A percentile compares a stretch with the other conserved stretches of the same genome.
Evolutionary conservation across 2,797 vertebrate species (phyloP).

Genomic region (Mastacembelus armatus): DNA sequence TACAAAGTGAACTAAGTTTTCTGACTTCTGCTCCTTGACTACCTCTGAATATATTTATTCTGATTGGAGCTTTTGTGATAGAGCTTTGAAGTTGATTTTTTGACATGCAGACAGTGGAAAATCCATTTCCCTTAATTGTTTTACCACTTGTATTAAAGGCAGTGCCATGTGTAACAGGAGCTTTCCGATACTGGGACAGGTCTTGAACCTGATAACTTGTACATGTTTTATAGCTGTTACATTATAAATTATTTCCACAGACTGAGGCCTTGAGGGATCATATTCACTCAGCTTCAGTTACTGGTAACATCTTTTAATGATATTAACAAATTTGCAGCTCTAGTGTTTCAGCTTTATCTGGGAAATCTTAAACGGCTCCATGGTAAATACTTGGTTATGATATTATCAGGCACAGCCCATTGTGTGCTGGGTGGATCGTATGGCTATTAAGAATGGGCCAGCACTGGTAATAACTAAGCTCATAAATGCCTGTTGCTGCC

Average conservation of each 20-base stretch:
- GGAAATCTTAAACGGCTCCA: constrained; percentile 98
- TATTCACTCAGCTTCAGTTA: constrained; percentile 94
- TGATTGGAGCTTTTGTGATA: constrained; percentile 66
- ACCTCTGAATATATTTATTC: constrained; percentile 38
- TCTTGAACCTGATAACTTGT: constrained; percentile 94
- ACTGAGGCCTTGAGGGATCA: constrained; percentile 88
- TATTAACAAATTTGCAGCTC: constrained; percentile 98
- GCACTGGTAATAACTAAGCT: constrained; percentile 84
- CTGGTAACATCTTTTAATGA: constrained; percentile 98
- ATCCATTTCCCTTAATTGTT: constrained; percentile 96
- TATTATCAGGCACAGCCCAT: constrained; percentile 92
- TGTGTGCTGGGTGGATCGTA: constrained; percentile 85
- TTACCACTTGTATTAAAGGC: constrained; percentile 88
- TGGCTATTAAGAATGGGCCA: constrained; percentile 84
- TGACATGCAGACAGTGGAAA: constrained; percentile 83
- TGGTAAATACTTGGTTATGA: constrained; percentile 95
- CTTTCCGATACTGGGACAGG: constrained; percentile 87
- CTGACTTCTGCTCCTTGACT: constrained; percentile 20
- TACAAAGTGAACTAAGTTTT: constrained; percentile 20
- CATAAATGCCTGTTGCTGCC: constrained; percentile 80
- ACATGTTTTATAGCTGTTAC: constrained; percentile 98
- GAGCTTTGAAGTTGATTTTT: constrained; percentile 50
- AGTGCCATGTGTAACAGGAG: constrained; percentile 89
- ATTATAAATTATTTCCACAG: constrained; percentile 99
- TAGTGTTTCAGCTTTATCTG: constrained; percentile 98